Base-by-base conservation (phyloP, 2,113 vertebrate genomes). In the Podarcis cretensis region DNA sequence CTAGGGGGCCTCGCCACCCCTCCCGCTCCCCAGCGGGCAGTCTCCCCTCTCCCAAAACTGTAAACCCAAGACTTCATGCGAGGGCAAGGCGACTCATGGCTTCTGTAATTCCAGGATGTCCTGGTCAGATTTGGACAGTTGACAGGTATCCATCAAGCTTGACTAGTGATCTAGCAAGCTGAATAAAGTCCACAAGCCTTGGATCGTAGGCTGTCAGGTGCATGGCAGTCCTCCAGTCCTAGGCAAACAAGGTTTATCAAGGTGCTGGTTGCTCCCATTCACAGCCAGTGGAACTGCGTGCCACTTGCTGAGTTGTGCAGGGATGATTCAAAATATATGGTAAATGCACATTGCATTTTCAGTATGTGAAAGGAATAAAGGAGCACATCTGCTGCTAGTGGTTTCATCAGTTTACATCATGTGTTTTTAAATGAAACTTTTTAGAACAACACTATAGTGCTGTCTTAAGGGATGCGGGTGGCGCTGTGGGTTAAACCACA, bases 311-410 rank as follows among this genome's bases (percentile, higher is more conserved):
- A n/a, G 54, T 81, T 81, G 13, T 32, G 10, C 18, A 23, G 23
- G 27, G 16, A 40, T 35, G 20, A 32, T 57, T 59, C 27, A 40
- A 85, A 75, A 37, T 69, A 27, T 69, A 37, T 20, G 6, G 23
- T 21, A 32, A 54, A 32, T 54, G 27, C 30, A 23, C 9, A 3
- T 23, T 16, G 30, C 65, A 43, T 71, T 83, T 69, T 18, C 43
- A 74, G 16, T 59, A 37, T 63, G 48, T 75, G 23, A 85, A 75
- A 85, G 32, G 30, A 57, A 84, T 90, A 90, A 32, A 68, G 16
- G 85, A 79, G 1, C 18, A 14, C 27, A 21, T 74, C 90, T 57
- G 43, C 57, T 0, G 0, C 37, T 3, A 14, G 71, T 16, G 2
- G 12, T 85, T 27, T 87, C 83, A 63, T 69, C 16, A 83, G 77